Conservation (phyloP, 2,888 invertebrate genomes). For the Latrodectus elegans region DNA sequence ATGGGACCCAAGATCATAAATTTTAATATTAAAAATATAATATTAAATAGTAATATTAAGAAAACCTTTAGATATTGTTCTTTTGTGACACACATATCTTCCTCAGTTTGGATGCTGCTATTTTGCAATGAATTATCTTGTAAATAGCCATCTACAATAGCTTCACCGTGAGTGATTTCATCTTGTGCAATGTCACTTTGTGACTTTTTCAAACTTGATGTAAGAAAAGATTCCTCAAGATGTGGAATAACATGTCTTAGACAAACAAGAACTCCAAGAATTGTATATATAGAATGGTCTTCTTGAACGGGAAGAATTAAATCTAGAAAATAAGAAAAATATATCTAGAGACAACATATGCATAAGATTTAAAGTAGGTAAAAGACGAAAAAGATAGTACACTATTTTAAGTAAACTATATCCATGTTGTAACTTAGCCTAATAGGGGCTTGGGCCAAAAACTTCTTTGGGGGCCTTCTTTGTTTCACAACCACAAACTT, state of each 20-base stretch:
- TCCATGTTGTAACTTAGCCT: no score
- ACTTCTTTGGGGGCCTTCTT: no score
- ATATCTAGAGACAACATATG: background rate
- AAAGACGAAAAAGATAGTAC: no score
- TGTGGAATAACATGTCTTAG: slow-evolving; percentile 81
- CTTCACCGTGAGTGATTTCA: no score
- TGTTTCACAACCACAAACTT: no score
- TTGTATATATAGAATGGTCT: slow-evolving; percentile 77
- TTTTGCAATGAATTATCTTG: no score
- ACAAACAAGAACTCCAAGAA: slow-evolving; percentile 82
- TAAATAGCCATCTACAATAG: no score
- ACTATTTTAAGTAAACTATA: no score
- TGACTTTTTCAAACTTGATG: slow-evolving; percentile 71
- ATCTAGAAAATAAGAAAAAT: slow-evolving; percentile 75
- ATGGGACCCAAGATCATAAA: background rate
- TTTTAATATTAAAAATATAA: background rate
- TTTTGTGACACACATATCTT: slow-evolving; percentile 70
- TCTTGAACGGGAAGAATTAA: slow-evolving; percentile 78
- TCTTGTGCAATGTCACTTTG: no score
- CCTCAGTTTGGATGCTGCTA: slow-evolving; percentile 71
- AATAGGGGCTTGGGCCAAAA: no score
- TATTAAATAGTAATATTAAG: background rate
- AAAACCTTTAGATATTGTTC: slow-evolving; percentile 75
- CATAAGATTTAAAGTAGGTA: background rate
- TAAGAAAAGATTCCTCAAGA: slow-evolving; percentile 73